Percentiles rank a stretch among this genome's conserved stretches.
Evolutionary conservation across 2,888 invertebrate species (phyloP).

Genomic region (Oligia fasciuncula): DNA sequence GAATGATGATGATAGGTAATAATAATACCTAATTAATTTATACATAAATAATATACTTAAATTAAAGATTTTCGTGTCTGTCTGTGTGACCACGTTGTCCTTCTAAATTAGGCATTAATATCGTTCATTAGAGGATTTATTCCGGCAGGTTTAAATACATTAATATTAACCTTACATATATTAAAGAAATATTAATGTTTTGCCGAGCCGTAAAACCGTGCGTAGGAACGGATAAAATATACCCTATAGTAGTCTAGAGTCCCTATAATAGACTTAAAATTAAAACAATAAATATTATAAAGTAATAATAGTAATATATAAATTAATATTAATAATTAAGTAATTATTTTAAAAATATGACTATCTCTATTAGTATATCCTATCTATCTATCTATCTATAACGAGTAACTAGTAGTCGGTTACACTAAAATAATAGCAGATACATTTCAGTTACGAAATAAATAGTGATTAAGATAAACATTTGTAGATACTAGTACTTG

Average conservation of each 20-base stretch:
- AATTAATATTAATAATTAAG: neutral
- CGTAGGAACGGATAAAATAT: too few relatives aligned
- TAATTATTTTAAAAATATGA: neutral
- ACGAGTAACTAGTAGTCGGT: neutral
- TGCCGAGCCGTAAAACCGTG: neutral
- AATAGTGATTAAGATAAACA: conserved; percentile 39
- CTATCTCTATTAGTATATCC: neutral
- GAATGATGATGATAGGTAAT: neutral
- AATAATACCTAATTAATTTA: neutral
- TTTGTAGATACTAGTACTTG: conserved; percentile 26
- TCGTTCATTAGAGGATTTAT: neutral
- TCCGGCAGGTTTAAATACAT: neutral
- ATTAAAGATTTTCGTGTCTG: neutral
- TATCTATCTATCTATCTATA: too few relatives aligned
- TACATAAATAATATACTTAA: neutral
- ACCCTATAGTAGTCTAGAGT: too few relatives aligned
- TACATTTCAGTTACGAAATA: conserved; percentile 32
- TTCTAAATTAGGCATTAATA: neutral
- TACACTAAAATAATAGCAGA: neutral
- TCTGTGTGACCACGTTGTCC: neutral
- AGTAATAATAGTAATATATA: neutral
- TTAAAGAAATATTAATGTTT: neutral
- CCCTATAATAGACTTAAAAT: neutral
- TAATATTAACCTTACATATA: neutral
- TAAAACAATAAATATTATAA: neutral